Evolutionary conservation across 1,140 invertebrate genomes (phyloP), one percentile per base, ranked within the genome.

Genomic region (Melitaea cinxia): DNA sequence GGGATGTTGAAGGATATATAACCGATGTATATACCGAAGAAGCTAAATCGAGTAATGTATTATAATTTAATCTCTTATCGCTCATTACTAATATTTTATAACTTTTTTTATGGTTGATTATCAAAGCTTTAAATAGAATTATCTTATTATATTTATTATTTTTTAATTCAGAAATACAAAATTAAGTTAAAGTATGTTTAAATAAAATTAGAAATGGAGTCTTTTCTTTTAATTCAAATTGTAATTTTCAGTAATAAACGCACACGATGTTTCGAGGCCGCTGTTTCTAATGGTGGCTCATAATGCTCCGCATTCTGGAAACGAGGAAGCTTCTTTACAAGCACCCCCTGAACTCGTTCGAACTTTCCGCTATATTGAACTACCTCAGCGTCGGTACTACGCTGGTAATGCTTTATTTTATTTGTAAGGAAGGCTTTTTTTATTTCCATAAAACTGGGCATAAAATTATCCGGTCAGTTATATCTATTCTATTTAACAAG

Each of bases 251-350:
- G 88, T 96, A 0, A 97, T 98, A 26, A 79, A 92, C 6, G 77
- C 92, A 1, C 95, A 97, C 70, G 82, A 95, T 35, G 71, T 65
- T 12, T 73, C 72, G 0, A 47, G 71, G 4, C 96, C 96, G 0
- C 80, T 98, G 58, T 97, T 97, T 77, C 82, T 98, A n/a, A 94
- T 96, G 69, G 68, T 98, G 24, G 93, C 94, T 0, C 96, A 98
- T 81, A 92, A 96, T 39, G 96, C 97, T 0, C 94, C 95, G 0
- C 97, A 98, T 82, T 93, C 94, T 0, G 96, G 93, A 4, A 95
- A 95, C 76, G 83, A 88, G 0, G 92, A 93, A 24, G 89, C 94
- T 42, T 93, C 94, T 0, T 86, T 98, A 17, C 95, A 97, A 89
- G 96, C 97, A 0, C 95, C 96, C 0, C 91, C 93, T 5, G 94